Conservation (phyloP, 2,888 invertebrate genomes). For the Tetrapedia diversipes region DNA sequence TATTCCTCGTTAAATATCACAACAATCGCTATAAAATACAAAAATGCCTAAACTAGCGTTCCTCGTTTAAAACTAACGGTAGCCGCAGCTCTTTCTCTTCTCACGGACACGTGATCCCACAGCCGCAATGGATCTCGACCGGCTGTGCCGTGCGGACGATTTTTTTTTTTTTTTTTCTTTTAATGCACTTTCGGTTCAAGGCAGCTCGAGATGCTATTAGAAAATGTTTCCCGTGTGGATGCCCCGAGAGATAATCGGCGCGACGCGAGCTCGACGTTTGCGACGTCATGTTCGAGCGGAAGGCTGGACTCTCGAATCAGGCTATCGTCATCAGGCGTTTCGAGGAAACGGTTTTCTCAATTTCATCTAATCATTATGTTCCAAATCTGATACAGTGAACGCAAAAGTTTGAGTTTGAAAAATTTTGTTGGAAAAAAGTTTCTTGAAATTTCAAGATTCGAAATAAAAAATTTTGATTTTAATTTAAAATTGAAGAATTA, state of each 20-base stretch:
- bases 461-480: background rate
- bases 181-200: constrained; percentile 83
- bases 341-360: constrained; percentile 3
- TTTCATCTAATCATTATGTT: accelerated
- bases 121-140: constrained; percentile 18
- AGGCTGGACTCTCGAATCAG: constrained; percentile 31
- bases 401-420: too few relatives aligned
- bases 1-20: constrained; percentile 24
- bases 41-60: constrained; percentile 16
- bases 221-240: constrained; percentile 73
- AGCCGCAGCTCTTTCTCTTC: background rate
- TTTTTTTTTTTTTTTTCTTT: too few relatives aligned
- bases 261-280: constrained; percentile 43
- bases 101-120: constrained; percentile 1
- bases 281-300: constrained; percentile 34
- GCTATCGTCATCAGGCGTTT: constrained; percentile 17
- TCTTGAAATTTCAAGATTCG: too few relatives aligned
- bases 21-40: constrained; percentile 25
- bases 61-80: background rate
- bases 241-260: constrained; percentile 57
- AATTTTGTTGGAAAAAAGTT: too few relatives aligned
- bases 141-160: constrained; percentile 65
- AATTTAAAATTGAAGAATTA: background rate
- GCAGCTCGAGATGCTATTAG: constrained; percentile 82
- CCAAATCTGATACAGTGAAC: too few relatives aligned